Evolutionary conservation across 2,113 vertebrate genomes (phyloP), one percentile per base, ranked within the genome.

Genomic region (Rattus rattus): DNA sequence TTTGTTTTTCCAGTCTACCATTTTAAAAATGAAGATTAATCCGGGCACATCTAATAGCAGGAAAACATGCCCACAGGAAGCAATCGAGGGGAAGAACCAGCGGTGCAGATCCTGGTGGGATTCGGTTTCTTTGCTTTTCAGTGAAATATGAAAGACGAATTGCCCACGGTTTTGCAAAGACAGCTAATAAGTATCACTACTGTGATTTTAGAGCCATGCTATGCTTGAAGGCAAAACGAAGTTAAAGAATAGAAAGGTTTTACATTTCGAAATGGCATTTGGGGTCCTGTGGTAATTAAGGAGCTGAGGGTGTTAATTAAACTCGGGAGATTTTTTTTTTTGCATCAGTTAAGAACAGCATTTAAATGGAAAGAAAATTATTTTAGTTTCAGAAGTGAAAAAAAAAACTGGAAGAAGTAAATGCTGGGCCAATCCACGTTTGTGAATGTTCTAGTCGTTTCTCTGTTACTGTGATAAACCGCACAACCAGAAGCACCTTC

Each of bases 101-200:
- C 94, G 83, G 20, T 95, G 59, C 91, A 97, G 94, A 97, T 88
- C 94, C 95, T 95, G n/a, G 49, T 94, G 94, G 95, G 96, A 98
- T 97, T 93, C 93, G 24, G 49, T 96, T 97, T 96, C 80, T 96
- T 95, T 96, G 94, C 59, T 97, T 97, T 76, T 96, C 95, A 97
- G 52, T 97, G 87, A 95, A 92, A 81, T 93, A 69, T 96, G 73
- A 84, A 97, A 97, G 96, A 89, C 90, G 10, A 92, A 97, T 95
- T 95, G 83, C 93, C 73, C 70, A 1, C n/a, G 90, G 92, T 93
- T 88, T 96, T 97, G 69, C 52, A 92, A 87, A 80, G 69, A 97
- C 91, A 87, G 85, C n/a, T 95, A 95, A 90, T 94, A 96, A 97
- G 89, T 97, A 94, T n/a, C 91, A 90, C 94, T 95, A 20, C 54